These are phyloP conservation scores for Cinclus cinclus DNA, from an alignment of 2,113 vertebrate species.

Conservation along the genomic window DNA sequence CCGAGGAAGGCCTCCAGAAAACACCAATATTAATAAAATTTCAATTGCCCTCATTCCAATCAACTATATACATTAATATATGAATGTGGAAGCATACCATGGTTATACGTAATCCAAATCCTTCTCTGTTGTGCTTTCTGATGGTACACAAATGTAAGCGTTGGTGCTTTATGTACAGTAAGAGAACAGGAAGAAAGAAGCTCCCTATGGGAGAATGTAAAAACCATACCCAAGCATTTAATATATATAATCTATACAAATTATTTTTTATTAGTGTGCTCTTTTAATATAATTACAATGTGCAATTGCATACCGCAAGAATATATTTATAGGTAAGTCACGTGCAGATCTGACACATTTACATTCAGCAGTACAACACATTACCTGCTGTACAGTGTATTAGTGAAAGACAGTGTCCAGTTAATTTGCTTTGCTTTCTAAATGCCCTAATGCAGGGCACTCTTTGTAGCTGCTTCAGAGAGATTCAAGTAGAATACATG, in stretches of 20 bases:
- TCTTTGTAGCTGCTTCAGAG: constrained; percentile 69
- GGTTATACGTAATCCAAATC: constrained; percentile 5
- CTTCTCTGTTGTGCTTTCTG: constrained; percentile 62
- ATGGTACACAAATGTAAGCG: constrained; percentile 54
- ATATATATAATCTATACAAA: constrained; percentile 85
- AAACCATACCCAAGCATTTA: constrained; percentile 78
- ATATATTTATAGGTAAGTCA: constrained; percentile 69
- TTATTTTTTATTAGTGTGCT: constrained; percentile 83
- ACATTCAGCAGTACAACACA: constrained; percentile 63
- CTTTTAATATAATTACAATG: constrained; percentile 82
- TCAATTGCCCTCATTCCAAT: constrained; percentile 65
- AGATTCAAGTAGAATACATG: constrained; percentile 74
- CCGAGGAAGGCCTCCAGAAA: constrained; percentile 66
- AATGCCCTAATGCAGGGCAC: constrained; percentile 53
- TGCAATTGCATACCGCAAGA: constrained; percentile 79
- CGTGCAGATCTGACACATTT: constrained; percentile 73
- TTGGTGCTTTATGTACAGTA: constrained; percentile 67
- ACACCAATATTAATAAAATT: constrained; percentile 73
- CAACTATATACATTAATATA: constrained; percentile 68
- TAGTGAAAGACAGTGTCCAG: constrained; percentile 43
- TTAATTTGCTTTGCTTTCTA: constrained; percentile 40
- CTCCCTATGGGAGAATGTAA: constrained; percentile 75
- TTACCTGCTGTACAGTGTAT: constrained; percentile 51
- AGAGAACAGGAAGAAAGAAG: constrained; percentile 68
- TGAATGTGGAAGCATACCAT: constrained; percentile 40